A percentile compares a stretch with the other conserved stretches of the same genome.
Evolutionary conservation across 2,113 vertebrate species (phyloP).

Genomic region (Festucalex cinctus): DNA sequence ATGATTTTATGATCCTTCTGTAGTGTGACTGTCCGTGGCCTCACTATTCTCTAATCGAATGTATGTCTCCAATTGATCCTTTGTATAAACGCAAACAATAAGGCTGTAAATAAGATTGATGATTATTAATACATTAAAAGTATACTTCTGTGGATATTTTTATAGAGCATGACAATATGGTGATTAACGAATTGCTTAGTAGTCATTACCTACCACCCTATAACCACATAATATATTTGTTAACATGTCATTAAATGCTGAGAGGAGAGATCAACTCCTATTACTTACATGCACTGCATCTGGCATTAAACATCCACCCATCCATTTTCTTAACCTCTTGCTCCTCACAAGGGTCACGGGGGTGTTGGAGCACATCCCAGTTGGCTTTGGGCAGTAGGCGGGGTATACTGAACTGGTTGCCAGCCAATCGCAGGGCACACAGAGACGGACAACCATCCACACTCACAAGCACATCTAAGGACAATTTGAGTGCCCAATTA

Average conservation of each 20-base stretch:
- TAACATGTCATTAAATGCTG: neutral
- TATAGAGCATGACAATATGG: neutral
- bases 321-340: too few species aligned
- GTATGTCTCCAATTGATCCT: neutral
- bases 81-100: neutral
- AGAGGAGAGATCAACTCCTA: neutral
- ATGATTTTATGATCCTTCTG: neutral
- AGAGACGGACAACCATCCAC: too few species aligned
- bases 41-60: neutral
- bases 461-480: too few species aligned
- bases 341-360: too few species aligned
- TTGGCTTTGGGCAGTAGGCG: too few species aligned
- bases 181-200: neutral
- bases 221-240: neutral
- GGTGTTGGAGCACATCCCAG: too few species aligned
- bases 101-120: neutral
- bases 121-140: neutral
- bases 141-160: too few species aligned
- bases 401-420: too few species aligned
- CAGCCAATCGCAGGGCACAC: too few species aligned
- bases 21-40: neutral
- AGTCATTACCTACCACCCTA: neutral
- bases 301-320: neutral
- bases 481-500: too few species aligned
- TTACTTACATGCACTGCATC: neutral